Evolutionary conservation across 2,113 vertebrate genomes (phyloP), one percentile per base, ranked within the genome.

Genomic region (Suncus etruscus): DNA sequence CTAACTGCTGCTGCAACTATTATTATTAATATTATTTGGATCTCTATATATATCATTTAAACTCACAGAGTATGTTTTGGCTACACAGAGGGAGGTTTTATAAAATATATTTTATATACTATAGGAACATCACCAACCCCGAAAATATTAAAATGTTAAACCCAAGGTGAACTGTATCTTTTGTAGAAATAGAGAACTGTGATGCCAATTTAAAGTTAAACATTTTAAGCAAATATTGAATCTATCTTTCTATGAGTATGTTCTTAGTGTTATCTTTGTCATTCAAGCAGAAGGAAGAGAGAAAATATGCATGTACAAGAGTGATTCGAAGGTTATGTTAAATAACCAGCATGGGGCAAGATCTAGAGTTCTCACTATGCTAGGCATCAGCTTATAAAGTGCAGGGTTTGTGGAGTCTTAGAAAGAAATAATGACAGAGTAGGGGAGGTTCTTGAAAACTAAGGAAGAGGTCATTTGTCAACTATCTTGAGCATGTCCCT

Each of bases 201-300:
- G 11, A 75, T 31, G 29, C 22, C 68, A 80, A 48, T 75, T 69
- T 76, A n/a, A 87, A 87, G 45, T 84, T 91, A 39, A 74, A 61
- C 25, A 50, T 81, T 24, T 58, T 24, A 76, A 39, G n/a, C 16
- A 72, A 48, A 20, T 63, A 16, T 80, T 77, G 72, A 39, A 93
- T 95, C 88, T 96, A 47, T 96, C 87, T 92, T 80, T 91, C 86
- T 84, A 92, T 86, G 91, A 92, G 73, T 85, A 96, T 68, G 24
- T 96, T 96, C 90, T 95, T 85, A 94, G 63, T 54, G 73, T 94
- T 86, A 91, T 93, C 78, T 98, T 97, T 97, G 97, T 97, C 97
- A 97, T 96, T 96, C 97, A 94, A 66, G 15, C 32, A 90, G 83
- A 87, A 76, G 3, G 32, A 22, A 45, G 68, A 24, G 11, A 9